Percentiles rank a stretch among this genome's conserved stretches.
phyloP scores from a whole-genome alignment of 2,797 vertebrate species.

The Synaphobranchus kaupii region DNA sequence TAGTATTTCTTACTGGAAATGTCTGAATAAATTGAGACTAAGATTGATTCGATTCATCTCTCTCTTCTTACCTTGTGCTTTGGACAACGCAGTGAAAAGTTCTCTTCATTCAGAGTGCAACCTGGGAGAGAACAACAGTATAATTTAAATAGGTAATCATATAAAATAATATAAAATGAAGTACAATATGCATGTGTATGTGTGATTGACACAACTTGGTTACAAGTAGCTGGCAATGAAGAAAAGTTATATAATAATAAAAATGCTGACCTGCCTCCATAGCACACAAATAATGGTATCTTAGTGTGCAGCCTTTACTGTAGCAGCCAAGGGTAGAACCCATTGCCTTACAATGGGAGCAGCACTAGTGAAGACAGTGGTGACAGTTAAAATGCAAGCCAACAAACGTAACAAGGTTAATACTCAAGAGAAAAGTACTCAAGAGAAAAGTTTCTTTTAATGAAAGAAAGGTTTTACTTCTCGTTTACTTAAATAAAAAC shows the following conservation, averaged over 20 bases:
- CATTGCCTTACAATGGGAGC: constrained; percentile 93
- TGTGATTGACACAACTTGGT: background rate
- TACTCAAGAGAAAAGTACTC: constrained; percentile 31
- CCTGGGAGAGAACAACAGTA: constrained; percentile 67
- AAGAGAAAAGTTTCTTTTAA: no score
- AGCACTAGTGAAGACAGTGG: constrained; percentile 75
- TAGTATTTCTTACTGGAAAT: background rate
- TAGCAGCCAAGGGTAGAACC: constrained; percentile 98
- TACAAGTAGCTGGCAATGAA: background rate
- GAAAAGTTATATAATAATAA: background rate
- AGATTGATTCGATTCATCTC: background rate
- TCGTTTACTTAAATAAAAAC: background rate
- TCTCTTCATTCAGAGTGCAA: constrained; percentile 97
- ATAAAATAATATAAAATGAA: background rate
- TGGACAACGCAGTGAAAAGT: constrained; percentile 97
- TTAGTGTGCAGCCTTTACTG: constrained; percentile 97
- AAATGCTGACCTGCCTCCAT: constrained; percentile 86
- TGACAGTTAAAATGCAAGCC: background rate
- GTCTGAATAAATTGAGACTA: constrained; percentile 24
- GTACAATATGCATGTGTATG: background rate
- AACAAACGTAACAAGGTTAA: background rate
- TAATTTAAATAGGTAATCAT: background rate
- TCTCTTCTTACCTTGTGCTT: constrained; percentile 98
- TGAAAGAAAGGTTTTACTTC: no score
- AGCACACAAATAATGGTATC: constrained; percentile 96